A percentile compares a stretch with the other conserved stretches of the same genome.
phyloP scores from a whole-genome alignment of 2,797 vertebrate genomes.

The Pipistrellus pygmaeus region DNA sequence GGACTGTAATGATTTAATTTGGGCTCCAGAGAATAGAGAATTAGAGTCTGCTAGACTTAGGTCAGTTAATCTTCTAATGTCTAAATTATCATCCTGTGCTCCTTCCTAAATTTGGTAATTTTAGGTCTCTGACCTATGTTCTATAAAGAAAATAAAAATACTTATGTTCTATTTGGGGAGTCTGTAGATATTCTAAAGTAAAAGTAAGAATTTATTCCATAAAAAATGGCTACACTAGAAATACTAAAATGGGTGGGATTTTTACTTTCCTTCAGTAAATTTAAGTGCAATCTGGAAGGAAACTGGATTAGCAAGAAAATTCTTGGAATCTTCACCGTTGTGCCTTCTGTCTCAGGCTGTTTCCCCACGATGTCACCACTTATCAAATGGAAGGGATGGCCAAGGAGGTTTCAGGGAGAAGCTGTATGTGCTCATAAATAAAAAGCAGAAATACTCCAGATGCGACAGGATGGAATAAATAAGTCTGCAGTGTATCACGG shows the following conservation, averaged over 20 bases:
- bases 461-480: constrained; percentile 12
- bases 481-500: background rate
- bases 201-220: background rate
- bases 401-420: background rate
- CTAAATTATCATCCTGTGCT: constrained; percentile 6
- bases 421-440: background rate
- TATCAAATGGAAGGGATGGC: background rate
- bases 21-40: constrained; percentile 38
- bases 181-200: background rate
- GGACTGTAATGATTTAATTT: constrained; percentile 19
- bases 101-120: constrained; percentile 15
- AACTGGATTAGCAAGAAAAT: background rate
- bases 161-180: background rate
- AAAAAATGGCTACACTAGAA: background rate
- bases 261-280: background rate
- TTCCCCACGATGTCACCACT: background rate
- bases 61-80: background rate
- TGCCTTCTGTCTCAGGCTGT: background rate
- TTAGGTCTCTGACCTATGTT: background rate
- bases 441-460: background rate
- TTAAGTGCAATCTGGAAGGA: background rate
- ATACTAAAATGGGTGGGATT: background rate
- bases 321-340: background rate
- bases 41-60: background rate
- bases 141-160: background rate